These are phyloP conservation scores for Muraenolepis orangiensis DNA, from an alignment of 2,797 vertebrate genomes.

Conservation along the genomic window DNA sequence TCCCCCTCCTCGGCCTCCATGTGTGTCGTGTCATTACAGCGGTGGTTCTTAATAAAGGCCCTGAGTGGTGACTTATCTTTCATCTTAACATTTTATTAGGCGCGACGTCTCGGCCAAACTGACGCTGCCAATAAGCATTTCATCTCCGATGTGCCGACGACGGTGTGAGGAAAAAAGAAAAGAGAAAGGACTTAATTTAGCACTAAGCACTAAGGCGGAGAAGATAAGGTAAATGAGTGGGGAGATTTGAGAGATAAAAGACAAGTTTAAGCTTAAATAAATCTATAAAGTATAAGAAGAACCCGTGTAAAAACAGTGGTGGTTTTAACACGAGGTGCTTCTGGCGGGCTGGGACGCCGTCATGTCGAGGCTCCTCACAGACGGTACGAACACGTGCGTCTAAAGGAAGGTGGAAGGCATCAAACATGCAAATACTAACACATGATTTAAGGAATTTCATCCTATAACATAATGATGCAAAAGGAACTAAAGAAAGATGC, in stretches of 20 bases:
- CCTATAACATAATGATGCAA: no score
- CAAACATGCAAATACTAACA: neutral
- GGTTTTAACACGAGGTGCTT: no score
- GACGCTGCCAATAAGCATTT: constrained; percentile 55
- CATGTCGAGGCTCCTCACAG: no score
- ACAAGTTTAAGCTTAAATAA: no score
- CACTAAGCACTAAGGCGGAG: constrained; percentile 44
- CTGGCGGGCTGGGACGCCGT: no score
- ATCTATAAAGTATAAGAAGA: no score
- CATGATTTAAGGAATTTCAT: no score
- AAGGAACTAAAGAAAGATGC: neutral
- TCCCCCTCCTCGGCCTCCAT: constrained; percentile 43
- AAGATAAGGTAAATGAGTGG: constrained; percentile 13
- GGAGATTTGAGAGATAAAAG: neutral
- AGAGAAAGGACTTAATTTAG: constrained; percentile 52
- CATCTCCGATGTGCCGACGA: constrained; percentile 56
- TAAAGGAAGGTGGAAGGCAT: no score
- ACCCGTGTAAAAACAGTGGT: no score
- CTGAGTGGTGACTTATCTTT: constrained; percentile 55
- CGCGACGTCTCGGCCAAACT: constrained; percentile 61
- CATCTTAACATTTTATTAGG: constrained; percentile 72
- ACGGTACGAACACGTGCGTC: no score
- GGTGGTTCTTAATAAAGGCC: constrained; percentile 68
- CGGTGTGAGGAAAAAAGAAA: constrained; percentile 42
- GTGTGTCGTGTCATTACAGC: constrained; percentile 47